A percentile compares a stretch with the other conserved stretches of the same genome.
phyloP scores from a whole-genome alignment of 92 coral and sea anemone species.

The Galaxea fascicularis region DNA sequence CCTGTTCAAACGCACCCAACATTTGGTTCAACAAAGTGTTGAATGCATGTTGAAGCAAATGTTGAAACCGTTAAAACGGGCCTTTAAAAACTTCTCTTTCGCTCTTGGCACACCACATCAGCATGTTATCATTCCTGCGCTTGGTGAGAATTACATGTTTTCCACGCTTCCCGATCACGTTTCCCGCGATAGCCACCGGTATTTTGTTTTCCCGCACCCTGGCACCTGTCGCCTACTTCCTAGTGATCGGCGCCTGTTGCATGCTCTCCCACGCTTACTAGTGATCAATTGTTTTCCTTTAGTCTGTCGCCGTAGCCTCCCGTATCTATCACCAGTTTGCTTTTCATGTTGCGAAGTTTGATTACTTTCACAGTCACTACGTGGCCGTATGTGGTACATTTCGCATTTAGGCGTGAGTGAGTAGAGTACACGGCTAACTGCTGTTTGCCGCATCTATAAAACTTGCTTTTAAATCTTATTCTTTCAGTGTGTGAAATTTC shows the following conservation, averaged over 20 bases:
- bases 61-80: too few relatives aligned
- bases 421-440: too few relatives aligned
- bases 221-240: not conserved
- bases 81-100: too few relatives aligned
- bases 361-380: too few relatives aligned
- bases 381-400: too few relatives aligned
- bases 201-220: not conserved
- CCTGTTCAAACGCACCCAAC: too few relatives aligned
- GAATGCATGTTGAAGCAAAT: too few relatives aligned
- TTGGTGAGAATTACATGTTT: not conserved
- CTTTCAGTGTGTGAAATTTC: conserved; percentile 91
- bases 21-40: too few relatives aligned
- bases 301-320: not conserved
- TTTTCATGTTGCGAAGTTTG: too few relatives aligned
- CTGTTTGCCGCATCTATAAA: too few relatives aligned
- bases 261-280: not conserved
- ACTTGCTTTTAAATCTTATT: not conserved
- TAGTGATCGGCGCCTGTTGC: not conserved
- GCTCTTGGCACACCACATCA: not conserved
- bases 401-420: not conserved
- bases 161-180: not conserved
- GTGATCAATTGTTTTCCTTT: not conserved
- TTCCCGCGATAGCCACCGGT: too few relatives aligned
- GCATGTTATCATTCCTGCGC: not conserved
- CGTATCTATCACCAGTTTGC: not conserved